phyloP scores from a whole-genome alignment of 2,113 vertebrate species.

The Ochotona princeps region DNA sequence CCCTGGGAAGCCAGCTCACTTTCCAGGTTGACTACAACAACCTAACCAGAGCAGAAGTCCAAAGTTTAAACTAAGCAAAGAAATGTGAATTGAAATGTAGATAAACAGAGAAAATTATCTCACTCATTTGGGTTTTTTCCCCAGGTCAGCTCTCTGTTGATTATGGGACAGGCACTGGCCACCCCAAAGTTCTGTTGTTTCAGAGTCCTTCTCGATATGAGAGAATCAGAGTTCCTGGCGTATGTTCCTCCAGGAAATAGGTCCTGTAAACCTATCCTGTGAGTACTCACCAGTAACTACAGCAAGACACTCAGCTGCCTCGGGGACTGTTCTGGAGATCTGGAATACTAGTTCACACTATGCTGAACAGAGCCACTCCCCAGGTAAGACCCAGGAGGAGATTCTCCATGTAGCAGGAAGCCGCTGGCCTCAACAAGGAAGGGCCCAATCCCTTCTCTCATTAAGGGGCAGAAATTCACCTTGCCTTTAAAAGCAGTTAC shows the following conservation, averaged over 20 bases:
- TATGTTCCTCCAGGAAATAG: not conserved
- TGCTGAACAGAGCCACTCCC: not conserved
- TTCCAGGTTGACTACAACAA: not conserved
- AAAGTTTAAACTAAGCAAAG: not conserved
- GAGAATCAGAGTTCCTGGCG: not conserved
- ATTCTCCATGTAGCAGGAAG: not conserved
- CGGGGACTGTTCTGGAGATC: not conserved
- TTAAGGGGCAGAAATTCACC: not conserved
- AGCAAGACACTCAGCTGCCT: not conserved
- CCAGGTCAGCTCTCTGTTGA: not conserved
- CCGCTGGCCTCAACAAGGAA: not conserved
- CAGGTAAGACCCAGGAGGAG: not conserved
- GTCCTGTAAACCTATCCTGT: accelerated
- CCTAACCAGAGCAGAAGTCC: not conserved
- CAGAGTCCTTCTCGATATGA: not conserved
- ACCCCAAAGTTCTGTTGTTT: not conserved
- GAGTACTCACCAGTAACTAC: not conserved
- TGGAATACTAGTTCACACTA: not conserved
- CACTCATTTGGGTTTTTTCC: not conserved
- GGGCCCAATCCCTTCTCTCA: not conserved
- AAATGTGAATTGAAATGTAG: not conserved
- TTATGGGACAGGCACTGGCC: not conserved
- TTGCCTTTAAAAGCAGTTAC: not conserved
- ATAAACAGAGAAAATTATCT: not conserved
- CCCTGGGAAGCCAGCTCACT: not conserved